phyloP scores from a whole-genome alignment of 2,797 vertebrate species.

The Glossophaga mutica region DNA sequence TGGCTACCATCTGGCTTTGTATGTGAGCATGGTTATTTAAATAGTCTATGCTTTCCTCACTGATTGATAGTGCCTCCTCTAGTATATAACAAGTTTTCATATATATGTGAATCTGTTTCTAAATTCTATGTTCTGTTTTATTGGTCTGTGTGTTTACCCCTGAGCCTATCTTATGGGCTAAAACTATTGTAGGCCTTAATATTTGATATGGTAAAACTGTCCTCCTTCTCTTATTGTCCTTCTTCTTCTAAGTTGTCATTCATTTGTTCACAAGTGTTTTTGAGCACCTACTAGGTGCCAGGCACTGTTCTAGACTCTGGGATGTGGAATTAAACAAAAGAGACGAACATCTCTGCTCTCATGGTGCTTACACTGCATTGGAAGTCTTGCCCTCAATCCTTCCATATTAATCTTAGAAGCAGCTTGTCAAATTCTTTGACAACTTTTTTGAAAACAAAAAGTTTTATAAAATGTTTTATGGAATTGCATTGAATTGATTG shows the following conservation, averaged over 20 bases:
- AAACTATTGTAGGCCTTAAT: not conserved
- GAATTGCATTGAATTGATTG: not conserved
- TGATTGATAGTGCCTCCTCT: not conserved
- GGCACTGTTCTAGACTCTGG: not conserved
- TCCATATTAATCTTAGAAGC: not conserved
- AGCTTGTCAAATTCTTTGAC: not conserved
- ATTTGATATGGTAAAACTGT: not conserved
- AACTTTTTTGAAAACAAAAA: not conserved
- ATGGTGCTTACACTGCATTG: not conserved
- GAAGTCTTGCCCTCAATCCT: not conserved
- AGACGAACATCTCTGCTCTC: not conserved
- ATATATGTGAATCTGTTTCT: not conserved
- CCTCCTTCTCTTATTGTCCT: too few species aligned
- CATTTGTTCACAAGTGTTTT: not conserved
- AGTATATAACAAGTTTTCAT: not conserved
- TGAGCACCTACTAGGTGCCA: not conserved
- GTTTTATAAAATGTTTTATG: not conserved
- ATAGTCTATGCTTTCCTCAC: not conserved
- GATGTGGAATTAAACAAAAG: not conserved
- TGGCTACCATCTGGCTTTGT: too few species aligned
- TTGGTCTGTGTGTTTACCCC: not conserved
- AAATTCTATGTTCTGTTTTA: not conserved
- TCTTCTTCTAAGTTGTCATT: not conserved
- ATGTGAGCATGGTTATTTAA: not conserved
- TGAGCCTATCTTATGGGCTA: not conserved